A percentile compares a stretch with the other conserved stretches of the same genome.
phyloP scores from a whole-genome alignment of 2,797 vertebrate genomes.

The Onychomys torridus region DNA sequence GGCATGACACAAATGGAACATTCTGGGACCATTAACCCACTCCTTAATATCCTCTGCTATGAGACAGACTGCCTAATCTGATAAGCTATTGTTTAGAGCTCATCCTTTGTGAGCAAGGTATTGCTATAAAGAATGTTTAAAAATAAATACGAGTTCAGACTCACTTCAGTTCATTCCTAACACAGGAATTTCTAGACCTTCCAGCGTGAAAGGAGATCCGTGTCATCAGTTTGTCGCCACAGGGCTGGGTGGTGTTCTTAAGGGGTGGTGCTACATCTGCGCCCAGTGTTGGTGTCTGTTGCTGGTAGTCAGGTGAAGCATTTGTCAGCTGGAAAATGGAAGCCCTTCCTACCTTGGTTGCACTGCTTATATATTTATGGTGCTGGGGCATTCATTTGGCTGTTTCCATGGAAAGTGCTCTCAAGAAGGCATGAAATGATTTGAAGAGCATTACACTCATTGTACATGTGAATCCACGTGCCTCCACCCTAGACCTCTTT shows the following conservation, averaged over 20 bases:
- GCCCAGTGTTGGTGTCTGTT: too few species aligned
- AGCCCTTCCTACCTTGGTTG: fast-evolving
- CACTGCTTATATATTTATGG: not conserved
- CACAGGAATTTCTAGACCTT: not conserved
- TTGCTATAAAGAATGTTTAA: not conserved
- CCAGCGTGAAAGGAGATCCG: not conserved
- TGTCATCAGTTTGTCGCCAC: too few species aligned
- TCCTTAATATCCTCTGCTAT: not conserved
- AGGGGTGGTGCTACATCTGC: not conserved
- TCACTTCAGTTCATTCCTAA: not conserved
- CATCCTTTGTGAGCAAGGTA: not conserved
- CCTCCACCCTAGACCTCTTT: not conserved
- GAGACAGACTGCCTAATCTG: not conserved
- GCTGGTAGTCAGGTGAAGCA: not conserved
- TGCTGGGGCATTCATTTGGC: too few species aligned
- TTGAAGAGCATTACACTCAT: not conserved
- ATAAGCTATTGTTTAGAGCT: not conserved
- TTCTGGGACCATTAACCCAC: fast-evolving
- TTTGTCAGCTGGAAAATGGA: not conserved
- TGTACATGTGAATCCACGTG: not conserved
- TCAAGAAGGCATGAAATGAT: not conserved
- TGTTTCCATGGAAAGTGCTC: not conserved
- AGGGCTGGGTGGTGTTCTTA: too few species aligned
- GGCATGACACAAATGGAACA: not conserved
- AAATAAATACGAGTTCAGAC: not conserved